These are phyloP conservation scores for Tupaia tana DNA, from an alignment of 2,113 vertebrate species.

Conservation along the genomic window DNA sequence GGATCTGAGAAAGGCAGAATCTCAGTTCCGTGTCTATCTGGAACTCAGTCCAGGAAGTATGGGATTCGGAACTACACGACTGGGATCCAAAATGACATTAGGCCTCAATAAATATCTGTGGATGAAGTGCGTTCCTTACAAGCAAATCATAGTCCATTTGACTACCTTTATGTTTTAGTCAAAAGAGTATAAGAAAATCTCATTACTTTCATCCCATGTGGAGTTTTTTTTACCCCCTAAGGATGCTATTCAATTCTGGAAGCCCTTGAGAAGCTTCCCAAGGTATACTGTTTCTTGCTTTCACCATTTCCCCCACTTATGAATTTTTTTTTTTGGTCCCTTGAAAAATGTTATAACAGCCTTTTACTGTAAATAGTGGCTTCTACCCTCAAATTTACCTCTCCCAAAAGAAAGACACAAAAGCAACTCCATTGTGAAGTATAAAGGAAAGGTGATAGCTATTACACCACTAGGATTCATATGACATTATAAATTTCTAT, in stretches of 20 bases:
- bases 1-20: neutral
- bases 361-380: slow-evolving; percentile 70
- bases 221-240: slow-evolving; percentile 39
- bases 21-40: neutral
- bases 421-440: slow-evolving; percentile 56
- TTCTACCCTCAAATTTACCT: slow-evolving; percentile 74
- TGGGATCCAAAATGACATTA: neutral
- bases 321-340: slow-evolving; percentile 68
- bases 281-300: slow-evolving; percentile 59
- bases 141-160: slow-evolving; percentile 44
- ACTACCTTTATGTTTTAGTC: slow-evolving; percentile 53
- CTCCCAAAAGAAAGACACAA: slow-evolving; percentile 74
- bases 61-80: neutral
- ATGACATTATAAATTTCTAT: slow-evolving; percentile 66
- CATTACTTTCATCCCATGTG: slow-evolving; percentile 26
- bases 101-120: neutral
- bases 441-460: slow-evolving; percentile 54
- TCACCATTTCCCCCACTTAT: slow-evolving; percentile 50
- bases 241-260: slow-evolving; percentile 57
- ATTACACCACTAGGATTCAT: slow-evolving; percentile 60
- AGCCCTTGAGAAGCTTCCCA: slow-evolving; percentile 58
- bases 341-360: slow-evolving; percentile 64
- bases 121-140: neutral
- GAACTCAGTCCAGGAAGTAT: neutral
- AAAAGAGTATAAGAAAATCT: slow-evolving; percentile 53